A percentile compares a stretch with the other conserved stretches of the same genome.
Evolutionary conservation across 2,888 invertebrate genomes (phyloP).

Genomic region (Drosophila fulvimacula): DNA sequence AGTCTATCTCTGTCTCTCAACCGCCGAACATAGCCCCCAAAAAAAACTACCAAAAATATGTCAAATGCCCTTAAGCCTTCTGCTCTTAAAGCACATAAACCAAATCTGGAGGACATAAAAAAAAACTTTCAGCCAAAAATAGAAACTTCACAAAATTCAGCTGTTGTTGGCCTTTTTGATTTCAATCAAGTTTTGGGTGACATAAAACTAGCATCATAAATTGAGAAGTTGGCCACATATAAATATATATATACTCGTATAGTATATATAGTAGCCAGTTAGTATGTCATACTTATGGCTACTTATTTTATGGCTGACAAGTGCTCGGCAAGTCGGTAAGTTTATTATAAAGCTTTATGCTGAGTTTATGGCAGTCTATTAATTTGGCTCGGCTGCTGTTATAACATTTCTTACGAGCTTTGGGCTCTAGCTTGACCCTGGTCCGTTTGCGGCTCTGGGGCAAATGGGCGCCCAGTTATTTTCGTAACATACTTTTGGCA

Average conservation of each 20-base stretch:
- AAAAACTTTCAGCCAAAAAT: background rate
- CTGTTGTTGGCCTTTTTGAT: background rate
- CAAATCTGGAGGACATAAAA: background rate
- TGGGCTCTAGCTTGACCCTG: conserved; percentile 13
- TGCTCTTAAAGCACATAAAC: background rate
- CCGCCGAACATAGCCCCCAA: too few relatives aligned
- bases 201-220: conserved; percentile 15
- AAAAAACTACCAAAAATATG: background rate
- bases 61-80: background rate
- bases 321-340: conserved; percentile 26
- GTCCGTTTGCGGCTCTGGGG: conserved; percentile 3
- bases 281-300: conserved; percentile 19
- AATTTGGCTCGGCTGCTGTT: conserved; percentile 20
- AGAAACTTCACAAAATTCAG: background rate
- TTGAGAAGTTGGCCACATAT: background rate
- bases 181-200: conserved; percentile 1
- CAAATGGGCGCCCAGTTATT: conserved; percentile 15
- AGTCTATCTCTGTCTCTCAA: background rate
- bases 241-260: background rate
- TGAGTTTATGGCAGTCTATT: conserved; percentile 37
- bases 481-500: conserved; percentile 40
- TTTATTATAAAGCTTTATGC: conserved; percentile 32
- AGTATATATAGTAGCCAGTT: background rate
- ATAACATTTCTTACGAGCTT: conserved; percentile 39
- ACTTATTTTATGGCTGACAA: conserved; percentile 11